Evolutionary conservation across 1,140 invertebrate species (phyloP), one percentile per base, ranked within the genome.

Genomic region (Microplitis mediator): DNA sequence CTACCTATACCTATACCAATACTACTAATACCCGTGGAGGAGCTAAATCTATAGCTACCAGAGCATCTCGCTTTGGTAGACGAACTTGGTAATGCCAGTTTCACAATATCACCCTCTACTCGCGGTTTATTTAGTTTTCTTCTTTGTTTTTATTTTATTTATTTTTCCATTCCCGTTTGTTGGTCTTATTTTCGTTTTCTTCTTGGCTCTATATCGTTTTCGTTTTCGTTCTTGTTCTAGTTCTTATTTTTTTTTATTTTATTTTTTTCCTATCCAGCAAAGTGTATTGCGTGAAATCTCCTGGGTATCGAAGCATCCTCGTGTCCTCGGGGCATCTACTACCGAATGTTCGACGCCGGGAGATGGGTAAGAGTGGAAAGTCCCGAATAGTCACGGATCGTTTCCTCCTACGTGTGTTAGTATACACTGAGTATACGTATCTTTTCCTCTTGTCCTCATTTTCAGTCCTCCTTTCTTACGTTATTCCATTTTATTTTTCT

Each of bases 261-360:
- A 54, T 70, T 61, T 72, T 61, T 39, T 54, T 63, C 60, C 69
- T 73, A 31, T 75, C 74, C 76, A 74, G 74, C 76, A 78, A 77
- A 81, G 75, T 81, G 78, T 79, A 81, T 78, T 78, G 76, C 74
- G 70, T 74, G 65, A 74, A 74, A 76, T 77, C 75, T 69, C 74
- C 69, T 72, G 78, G 77, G 78, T 78, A 74, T 74, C 71, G 66
- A 69, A 52, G 69, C 71, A 68, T 77, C 78, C 70, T 75, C 67
- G 31, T 71, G 68, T 71, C 66, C 56, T 71, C 69, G 9, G 64
- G 73, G 32, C 58, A 51, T 69, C 23, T 39, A 45, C 23, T 39
- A 45, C 39, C 39, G 39, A 45, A 45, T 45, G 39, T 45, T 9
- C 6, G 39, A 45, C 39, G 39, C 6, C 6, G 11, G 71, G 68